Evolutionary conservation across 2,797 vertebrate species (phyloP), one percentile per base, ranked within the genome.

Genomic region (Jordanella pulchra): DNA sequence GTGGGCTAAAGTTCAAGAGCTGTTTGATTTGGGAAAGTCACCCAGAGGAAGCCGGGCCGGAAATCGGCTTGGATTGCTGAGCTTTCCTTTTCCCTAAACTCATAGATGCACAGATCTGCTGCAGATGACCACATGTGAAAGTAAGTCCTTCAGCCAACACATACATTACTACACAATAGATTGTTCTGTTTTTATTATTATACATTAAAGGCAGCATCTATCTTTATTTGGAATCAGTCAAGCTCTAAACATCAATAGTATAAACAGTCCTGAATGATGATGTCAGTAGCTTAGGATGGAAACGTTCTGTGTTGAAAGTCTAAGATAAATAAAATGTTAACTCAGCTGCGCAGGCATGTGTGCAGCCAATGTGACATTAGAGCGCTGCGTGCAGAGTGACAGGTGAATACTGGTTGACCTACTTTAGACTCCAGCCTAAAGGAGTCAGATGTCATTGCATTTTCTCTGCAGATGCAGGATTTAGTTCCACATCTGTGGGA

Each of bases 71-170:
- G 87, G 90, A 88, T 85, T 88, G 84, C 79, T 83, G 67, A 79
- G n/a, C 48, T 30, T 70, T 79, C 78, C 84, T 79, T 79, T 30
- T 21, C 23, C 14, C 69, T 84, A 61, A 86, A 81, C 85, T 76
- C 75, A 81, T 76, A 86, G 78, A 81, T 69, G 65, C 77, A 68
- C 73, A 88, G 47, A 79, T 83, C 69, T 72, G 54, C 84, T 79
- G 75, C 90, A 74, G 78, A 94, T 94, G 93, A 91, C 77, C 83
- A 85, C 84, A 88, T 80, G 72, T 83, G 72, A 87, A 93, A 93
- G 94, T 94, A 93, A 51, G 88, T 70, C 54, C 50, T 28, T 73
- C 32, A 66, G 28, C 65, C 45, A 28, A 30, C 54, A 2, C 18
- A 55, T 13, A 66, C 15, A 51, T 70, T 14, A 15, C 32, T 75